Evolutionary conservation across 2,113 vertebrate genomes (phyloP), one percentile per base, ranked within the genome.

Genomic region (Oryzias melastigma): DNA sequence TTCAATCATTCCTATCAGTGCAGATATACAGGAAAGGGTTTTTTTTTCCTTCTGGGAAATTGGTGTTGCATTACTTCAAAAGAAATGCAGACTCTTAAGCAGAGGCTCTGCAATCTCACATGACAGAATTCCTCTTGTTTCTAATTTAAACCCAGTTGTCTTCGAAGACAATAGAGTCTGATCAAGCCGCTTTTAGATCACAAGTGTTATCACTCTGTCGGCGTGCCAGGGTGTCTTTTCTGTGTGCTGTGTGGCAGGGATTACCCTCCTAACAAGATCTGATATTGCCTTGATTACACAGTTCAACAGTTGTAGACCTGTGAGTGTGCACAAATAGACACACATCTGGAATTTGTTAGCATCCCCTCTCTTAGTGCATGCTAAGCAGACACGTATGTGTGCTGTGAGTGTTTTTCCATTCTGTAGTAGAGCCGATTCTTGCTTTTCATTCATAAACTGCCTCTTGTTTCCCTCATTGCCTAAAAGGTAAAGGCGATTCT

Each of bases 271-370:
- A 75, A 75, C 58, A 65, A 46, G 68, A 81, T 83, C 63, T 78
- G 65, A 81, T 82, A 69, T 85, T 78, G 71, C 55, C 62, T 81
- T 75, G 71, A 82, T 81, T 80, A 78, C 75, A 78, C 71, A 75
- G 67, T 81, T 75, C 68, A 78, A 71, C 80, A 79, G 72, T 75
- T 83, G 62, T 73, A 68, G 62, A 70, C 68, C 65, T 76, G 51
- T 58, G 70, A 52, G 41, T n/a, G 29, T 68, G 60, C 54, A 56
- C 65, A 64, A 48, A 50, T 6, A 49, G 45, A 51, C 52, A 14
- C 50, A 54, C 74, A 40, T 68, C 45, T 63, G 54, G 22, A 42
- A 60, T 62, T 50, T 5, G 25, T 27, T 27, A 27, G 25, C 25
- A 5, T 27, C 25, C 25, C 5, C 25, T 27, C 25, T 27, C 6